These are phyloP conservation scores for Orgyia antiqua DNA, from an alignment of 2,888 invertebrate species.

Conservation along the genomic window DNA sequence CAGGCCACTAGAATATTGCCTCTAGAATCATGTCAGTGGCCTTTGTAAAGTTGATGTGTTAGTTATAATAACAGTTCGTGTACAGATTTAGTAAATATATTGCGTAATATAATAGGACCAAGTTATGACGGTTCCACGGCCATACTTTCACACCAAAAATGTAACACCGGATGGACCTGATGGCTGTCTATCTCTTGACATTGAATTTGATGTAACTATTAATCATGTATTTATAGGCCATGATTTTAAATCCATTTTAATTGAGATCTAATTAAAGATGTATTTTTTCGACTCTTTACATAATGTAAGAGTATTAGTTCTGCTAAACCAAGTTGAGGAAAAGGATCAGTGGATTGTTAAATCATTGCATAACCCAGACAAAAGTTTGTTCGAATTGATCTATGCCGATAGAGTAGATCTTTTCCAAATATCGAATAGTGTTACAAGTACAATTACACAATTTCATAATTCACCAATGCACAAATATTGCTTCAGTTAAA, in stretches of 20 bases:
- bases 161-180: neutral
- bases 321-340: no score
- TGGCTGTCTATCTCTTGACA: no score
- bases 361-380: no score
- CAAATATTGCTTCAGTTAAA: slow-evolving; percentile 5
- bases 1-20: neutral
- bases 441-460: slow-evolving; percentile 5
- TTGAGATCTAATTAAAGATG: no score
- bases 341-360: no score
- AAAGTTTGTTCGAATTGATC: no score
- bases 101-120: neutral
- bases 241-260: no score
- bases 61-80: neutral
- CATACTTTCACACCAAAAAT: neutral
- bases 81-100: neutral
- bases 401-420: no score
- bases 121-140: neutral
- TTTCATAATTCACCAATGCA: slow-evolving; percentile 1
- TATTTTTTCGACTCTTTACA: no score
- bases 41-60: slow-evolving; percentile 1
- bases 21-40: neutral
- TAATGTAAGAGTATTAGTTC: no score
- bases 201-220: neutral
- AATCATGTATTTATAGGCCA: no score
- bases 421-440: slow-evolving; percentile 5